These are phyloP conservation scores for Marmota monax DNA, from an alignment of 2,113 vertebrate genomes.

Conservation along the genomic window DNA sequence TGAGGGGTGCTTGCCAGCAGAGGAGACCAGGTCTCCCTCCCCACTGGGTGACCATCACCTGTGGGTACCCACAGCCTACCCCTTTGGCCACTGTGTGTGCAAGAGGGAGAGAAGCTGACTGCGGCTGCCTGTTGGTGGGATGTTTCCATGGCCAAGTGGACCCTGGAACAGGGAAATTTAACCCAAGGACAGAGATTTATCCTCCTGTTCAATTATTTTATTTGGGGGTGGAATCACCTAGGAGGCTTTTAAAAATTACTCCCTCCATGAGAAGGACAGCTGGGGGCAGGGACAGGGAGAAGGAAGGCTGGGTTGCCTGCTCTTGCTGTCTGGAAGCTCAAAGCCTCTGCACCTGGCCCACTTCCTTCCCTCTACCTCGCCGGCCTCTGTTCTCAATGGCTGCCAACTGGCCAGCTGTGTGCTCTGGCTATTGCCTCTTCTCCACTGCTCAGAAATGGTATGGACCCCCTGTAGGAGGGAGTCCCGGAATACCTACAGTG, in stretches of 20 bases:
- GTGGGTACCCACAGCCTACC: fast-evolving
- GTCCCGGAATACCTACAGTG: not conserved
- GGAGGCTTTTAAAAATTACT: not conserved
- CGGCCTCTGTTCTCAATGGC: not conserved
- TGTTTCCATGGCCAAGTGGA: not conserved
- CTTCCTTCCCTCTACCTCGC: not conserved
- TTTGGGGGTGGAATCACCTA: not conserved
- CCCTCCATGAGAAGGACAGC: not conserved
- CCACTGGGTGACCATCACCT: fast-evolving
- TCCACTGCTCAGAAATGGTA: not conserved
- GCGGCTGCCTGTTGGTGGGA: too few relatives aligned
- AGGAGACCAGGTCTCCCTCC: not conserved
- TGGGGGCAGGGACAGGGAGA: not conserved
- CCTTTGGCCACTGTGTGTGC: not conserved
- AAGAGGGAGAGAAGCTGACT: not conserved
- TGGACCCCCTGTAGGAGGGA: not conserved
- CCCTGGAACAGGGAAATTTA: not conserved
- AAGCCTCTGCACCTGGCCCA: not conserved
- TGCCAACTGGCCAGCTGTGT: too few relatives aligned
- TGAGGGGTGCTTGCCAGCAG: not conserved
- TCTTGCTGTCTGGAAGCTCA: not conserved
- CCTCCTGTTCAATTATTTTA: not conserved
- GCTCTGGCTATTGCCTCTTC: not conserved
- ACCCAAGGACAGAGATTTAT: not conserved
- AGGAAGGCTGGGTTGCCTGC: not conserved